These are phyloP conservation scores for Cyrtodaria siliqua DNA, from an alignment of 2,888 invertebrate genomes.

Conservation along the genomic window DNA sequence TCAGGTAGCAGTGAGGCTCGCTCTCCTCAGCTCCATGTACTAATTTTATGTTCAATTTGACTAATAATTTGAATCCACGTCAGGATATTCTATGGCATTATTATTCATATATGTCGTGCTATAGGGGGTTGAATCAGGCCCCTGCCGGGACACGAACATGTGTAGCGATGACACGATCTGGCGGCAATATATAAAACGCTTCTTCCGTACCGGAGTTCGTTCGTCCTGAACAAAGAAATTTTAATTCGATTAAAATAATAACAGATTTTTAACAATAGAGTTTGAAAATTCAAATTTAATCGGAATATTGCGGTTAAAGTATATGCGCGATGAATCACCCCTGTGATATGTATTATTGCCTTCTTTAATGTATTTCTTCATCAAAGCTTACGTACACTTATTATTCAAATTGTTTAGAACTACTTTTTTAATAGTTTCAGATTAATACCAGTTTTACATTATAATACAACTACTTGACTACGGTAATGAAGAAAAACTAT, in stretches of 20 bases:
- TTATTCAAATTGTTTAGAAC: no score
- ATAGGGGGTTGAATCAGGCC: slow-evolving; percentile 38
- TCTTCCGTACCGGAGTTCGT: no score
- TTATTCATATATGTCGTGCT: slow-evolving; percentile 58
- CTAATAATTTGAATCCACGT: slow-evolving; percentile 62
- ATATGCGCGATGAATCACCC: no score
- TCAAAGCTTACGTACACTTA: no score
- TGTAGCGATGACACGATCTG: slow-evolving; percentile 42
- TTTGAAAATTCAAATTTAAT: not conserved
- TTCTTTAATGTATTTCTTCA: no score
- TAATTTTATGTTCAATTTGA: slow-evolving; percentile 66
- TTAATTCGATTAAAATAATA: slow-evolving; percentile 46
- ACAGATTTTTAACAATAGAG: slow-evolving; percentile 1
- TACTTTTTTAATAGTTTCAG: no score
- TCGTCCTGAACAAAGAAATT: slow-evolving; percentile 42
- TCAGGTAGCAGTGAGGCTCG: slow-evolving; percentile 58
- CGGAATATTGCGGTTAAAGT: no score
- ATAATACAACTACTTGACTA: no score
- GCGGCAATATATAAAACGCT: not conserved
- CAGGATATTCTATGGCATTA: slow-evolving; percentile 47
- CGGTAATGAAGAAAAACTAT: not conserved
- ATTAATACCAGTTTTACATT: no score
- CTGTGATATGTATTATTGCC: no score
- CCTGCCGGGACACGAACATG: slow-evolving; percentile 54
- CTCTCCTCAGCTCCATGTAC: slow-evolving; percentile 45